A percentile compares a stretch with the other conserved stretches of the same genome.
phyloP scores from a whole-genome alignment of 2,113 vertebrate genomes.

The Laticauda colubrina region DNA sequence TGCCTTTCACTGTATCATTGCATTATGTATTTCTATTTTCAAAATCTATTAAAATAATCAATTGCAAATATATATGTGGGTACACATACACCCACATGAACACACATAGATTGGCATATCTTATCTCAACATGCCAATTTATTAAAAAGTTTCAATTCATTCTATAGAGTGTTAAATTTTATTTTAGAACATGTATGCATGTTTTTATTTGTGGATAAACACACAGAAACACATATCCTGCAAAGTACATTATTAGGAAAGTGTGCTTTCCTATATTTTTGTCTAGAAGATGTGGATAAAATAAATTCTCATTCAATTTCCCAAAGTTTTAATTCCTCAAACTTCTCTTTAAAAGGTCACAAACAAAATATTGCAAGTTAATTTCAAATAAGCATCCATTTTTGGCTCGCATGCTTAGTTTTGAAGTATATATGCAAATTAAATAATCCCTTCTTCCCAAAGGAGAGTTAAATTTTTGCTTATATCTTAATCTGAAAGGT shows the following conservation, averaged over 20 bases:
- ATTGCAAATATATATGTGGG: not conserved
- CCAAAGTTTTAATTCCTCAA: not conserved
- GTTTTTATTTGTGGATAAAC: not conserved
- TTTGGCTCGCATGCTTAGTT: not conserved
- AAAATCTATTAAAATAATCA: not conserved
- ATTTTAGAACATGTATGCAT: not conserved
- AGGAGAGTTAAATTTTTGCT: not conserved
- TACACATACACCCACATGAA: not conserved
- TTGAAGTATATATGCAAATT: not conserved
- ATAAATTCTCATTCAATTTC: not conserved
- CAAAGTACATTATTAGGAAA: not conserved
- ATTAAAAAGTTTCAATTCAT: not conserved
- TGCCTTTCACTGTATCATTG: not conserved
- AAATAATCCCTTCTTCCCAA: not conserved
- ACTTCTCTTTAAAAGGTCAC: not conserved
- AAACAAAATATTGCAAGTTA: not conserved
- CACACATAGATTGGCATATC: not conserved
- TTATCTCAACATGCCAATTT: not conserved
- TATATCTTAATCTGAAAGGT: not conserved
- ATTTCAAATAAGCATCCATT: not conserved
- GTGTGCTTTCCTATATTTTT: not conserved
- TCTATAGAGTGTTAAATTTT: not conserved
- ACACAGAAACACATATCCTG: not conserved
- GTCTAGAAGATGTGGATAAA: not conserved
- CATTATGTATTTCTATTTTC: not conserved